These are phyloP conservation scores for Philaethria dido DNA, from an alignment of 2,888 invertebrate genomes.

Conservation along the genomic window DNA sequence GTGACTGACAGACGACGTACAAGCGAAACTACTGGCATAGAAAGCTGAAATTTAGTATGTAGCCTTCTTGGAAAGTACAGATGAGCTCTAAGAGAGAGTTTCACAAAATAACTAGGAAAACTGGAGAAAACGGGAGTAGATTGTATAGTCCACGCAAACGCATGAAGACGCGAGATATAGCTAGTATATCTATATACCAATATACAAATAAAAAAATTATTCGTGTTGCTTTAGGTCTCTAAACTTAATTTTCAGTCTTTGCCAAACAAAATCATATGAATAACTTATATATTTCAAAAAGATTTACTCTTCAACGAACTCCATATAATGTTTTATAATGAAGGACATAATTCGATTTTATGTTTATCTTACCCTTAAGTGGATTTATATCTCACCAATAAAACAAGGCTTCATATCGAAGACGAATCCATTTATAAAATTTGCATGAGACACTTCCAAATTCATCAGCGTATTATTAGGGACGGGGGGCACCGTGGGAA, in stretches of 20 bases:
- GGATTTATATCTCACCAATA: constrained; percentile 69
- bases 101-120: no score
- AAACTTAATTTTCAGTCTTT: neutral
- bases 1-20: no score
- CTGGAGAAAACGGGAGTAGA: no score
- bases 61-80: no score
- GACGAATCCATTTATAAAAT: constrained; percentile 54
- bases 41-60: no score
- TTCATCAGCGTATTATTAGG: constrained; percentile 40
- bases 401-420: constrained; percentile 60
- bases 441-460: constrained; percentile 46
- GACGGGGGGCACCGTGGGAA: constrained; percentile 37
- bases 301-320: constrained; percentile 14
- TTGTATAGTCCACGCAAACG: no score
- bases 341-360: constrained; percentile 74
- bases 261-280: neutral
- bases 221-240: no score
- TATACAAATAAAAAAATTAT: no score
- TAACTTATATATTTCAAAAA: constrained; percentile 5
- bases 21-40: no score
- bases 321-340: constrained; percentile 57
- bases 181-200: no score
- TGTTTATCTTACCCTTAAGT: constrained; percentile 70
- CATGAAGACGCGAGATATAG: no score
- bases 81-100: no score